Conservation (phyloP, 2,797 vertebrate species). For the Emys orbicularis region DNA sequence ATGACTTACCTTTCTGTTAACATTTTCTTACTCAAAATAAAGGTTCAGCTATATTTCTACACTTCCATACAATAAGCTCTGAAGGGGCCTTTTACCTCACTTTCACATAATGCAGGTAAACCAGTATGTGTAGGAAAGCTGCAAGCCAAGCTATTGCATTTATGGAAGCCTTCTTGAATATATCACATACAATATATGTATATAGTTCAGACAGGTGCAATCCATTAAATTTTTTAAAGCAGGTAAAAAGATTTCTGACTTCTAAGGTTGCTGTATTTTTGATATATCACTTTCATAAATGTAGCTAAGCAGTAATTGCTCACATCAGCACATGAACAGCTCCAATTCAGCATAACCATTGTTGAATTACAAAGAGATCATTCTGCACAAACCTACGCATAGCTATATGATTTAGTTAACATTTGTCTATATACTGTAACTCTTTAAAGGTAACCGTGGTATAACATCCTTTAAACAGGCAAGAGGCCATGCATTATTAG, state of each 20-base stretch:
- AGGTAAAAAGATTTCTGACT: constrained; percentile 81
- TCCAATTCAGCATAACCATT: constrained; percentile 81
- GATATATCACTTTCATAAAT: constrained; percentile 84
- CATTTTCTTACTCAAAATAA: constrained; percentile 79
- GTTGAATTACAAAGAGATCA: constrained; percentile 76
- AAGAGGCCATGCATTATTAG: constrained; percentile 86
- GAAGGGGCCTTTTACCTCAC: constrained; percentile 77
- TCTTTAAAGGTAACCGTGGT: constrained; percentile 79
- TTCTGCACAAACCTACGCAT: constrained; percentile 76
- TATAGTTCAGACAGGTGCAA: constrained; percentile 83
- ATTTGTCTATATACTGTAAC: constrained; percentile 76
- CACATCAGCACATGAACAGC: constrained; percentile 81
- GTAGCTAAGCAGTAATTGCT: constrained; percentile 78
- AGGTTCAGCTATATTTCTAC: constrained; percentile 80
- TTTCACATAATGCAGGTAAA: constrained; percentile 83
- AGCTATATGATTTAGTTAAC: constrained; percentile 77
- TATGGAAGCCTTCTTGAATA: constrained; percentile 84
- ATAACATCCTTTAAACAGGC: constrained; percentile 81
- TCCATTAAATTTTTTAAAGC: constrained; percentile 83
- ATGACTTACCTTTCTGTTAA: constrained; percentile 74
- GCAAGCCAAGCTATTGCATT: constrained; percentile 83
- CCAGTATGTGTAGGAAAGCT: constrained; percentile 80
- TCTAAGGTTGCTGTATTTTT: constrained; percentile 80
- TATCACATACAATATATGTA: constrained; percentile 76
- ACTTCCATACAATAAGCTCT: constrained; percentile 79